Evolutionary conservation across 2,113 vertebrate genomes (phyloP), one percentile per base, ranked within the genome.

Genomic region (Rhinolophus sinicus): DNA sequence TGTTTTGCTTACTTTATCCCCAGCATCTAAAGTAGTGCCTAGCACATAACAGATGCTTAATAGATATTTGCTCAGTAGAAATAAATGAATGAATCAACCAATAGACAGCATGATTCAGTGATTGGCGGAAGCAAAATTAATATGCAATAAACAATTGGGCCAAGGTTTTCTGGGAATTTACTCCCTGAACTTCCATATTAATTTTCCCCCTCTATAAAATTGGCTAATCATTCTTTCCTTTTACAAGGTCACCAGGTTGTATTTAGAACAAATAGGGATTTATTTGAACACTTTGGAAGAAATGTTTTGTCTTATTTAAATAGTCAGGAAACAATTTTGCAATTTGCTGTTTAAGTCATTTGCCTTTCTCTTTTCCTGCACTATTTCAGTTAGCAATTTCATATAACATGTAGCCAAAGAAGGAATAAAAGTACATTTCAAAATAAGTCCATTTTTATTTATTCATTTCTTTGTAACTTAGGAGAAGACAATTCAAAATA

Each of bases 131-230:
- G n/a, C 35, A 85, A 16, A 15, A 38, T 78, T 85, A 70, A 18
- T 58, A 35, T 95, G 54, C 35, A 72, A 62, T n/a, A 22, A 87
- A 16, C 33, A 88, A 52, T 13, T 15, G 60, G 24, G 18, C 93
- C 24, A 70, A 38, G 2, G 9, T 72, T 87, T 95, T 90, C 90
- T 95, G 85, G 73, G 62, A 95, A 91, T 85, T 81, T 78, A 14
- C 21, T 78, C 2, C 18, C 38, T 50, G 38, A 65, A 65, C 50
- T 78, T 85, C 67, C 84, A 60, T n/a, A 75, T 58, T 93, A 6
- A 33, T 15, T 96, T 92, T 47, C 22, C 9, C 26, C 12, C 8
- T 85, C 30, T 87, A 5, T 47, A 78, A 94, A 16, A 73, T 9
- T 19, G 35, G 19, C 70, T 73, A 52, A 62, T 88, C 75, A 33